Evolutionary conservation across 92 coral and sea anemone genomes (phyloP), one percentile per base, ranked within the genome.

Genomic region (Epizoanthus rinbou): DNA sequence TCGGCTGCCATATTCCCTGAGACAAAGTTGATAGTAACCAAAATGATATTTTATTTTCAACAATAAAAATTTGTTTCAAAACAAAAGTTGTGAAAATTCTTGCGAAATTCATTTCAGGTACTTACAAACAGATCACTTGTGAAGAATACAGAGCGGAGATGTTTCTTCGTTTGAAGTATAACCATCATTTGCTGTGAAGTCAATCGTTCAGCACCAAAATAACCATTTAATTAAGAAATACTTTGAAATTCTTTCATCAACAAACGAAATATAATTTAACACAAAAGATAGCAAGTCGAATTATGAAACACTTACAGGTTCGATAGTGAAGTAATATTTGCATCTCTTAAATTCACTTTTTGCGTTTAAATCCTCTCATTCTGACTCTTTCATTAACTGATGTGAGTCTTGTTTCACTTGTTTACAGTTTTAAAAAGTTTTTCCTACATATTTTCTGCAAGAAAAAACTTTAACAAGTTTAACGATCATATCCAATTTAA

Each of bases 171-270:
- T 67, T 67, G 52, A 67, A 31, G 6, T 67, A 24, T 24, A 67
- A 24, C 24, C 69, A 64, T 67, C 73, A 67, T 67, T 67, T 67
- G 73, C 73, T 67, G 73, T 67, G 73, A 67, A 67, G 16, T 67
- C 17, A 67, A 67, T 67, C 50, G n/a, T 24, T 67, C 73, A 67
- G 41, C 73, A 67, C 73, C 73, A 35, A 67, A 67, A 67, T 67
- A 67, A 67, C 41, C 43, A 31, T 67, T 24, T 67, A 28, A 28
- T 28, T 28, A 28, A 28, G 31, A 28, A 28, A 28, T 28, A 28
- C 31, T 28, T 28, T 28, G 31, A 28, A 28, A 28, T 28, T 2
- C 31, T 28, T 28, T 28, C 31, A 28, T 28, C 31, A 28, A 28
- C 31, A 28, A 28, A 28, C 2, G 31, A 28, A 28, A 28, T 28